Conservation (phyloP, 2,113 vertebrate genomes). For the Campylomormyrus numenius region DNA sequence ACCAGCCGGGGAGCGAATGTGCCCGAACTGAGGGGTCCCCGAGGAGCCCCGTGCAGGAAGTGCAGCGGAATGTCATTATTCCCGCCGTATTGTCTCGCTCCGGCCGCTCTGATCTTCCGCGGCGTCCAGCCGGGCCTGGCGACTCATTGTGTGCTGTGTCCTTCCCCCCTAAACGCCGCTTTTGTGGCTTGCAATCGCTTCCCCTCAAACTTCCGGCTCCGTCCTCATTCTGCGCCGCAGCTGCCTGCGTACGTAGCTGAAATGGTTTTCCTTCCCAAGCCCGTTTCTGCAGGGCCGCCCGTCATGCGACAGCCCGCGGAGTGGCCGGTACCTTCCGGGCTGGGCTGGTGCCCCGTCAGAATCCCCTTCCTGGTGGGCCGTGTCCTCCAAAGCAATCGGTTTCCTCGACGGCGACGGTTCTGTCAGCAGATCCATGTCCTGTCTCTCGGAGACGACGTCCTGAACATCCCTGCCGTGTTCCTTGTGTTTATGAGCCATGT, state of each 20-base stretch:
- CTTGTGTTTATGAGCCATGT: background rate
- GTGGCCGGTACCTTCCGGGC: background rate
- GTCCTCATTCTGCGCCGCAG: background rate
- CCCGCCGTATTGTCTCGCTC: background rate
- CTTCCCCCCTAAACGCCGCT: background rate
- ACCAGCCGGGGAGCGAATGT: background rate
- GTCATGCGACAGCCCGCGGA: background rate
- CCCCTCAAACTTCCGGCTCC: background rate
- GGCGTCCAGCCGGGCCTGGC: background rate
- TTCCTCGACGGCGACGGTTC: background rate
- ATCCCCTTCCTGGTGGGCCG: background rate
- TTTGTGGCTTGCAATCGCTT: background rate
- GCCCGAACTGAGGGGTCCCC: background rate
- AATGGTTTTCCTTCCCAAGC: background rate
- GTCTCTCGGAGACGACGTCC: background rate
- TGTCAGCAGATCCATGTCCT: background rate
- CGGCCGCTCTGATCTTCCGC: background rate
- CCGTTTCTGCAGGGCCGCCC: background rate
- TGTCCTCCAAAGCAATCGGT: background rate
- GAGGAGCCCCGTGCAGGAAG: background rate
- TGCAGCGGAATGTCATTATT: background rate
- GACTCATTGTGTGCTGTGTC: background rate
- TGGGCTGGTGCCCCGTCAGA: background rate
- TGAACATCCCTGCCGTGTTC: background rate
- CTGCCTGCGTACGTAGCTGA: background rate